These are phyloP conservation scores for Heliconius ismenius DNA, from an alignment of 2,888 invertebrate genomes.

Conservation along the genomic window DNA sequence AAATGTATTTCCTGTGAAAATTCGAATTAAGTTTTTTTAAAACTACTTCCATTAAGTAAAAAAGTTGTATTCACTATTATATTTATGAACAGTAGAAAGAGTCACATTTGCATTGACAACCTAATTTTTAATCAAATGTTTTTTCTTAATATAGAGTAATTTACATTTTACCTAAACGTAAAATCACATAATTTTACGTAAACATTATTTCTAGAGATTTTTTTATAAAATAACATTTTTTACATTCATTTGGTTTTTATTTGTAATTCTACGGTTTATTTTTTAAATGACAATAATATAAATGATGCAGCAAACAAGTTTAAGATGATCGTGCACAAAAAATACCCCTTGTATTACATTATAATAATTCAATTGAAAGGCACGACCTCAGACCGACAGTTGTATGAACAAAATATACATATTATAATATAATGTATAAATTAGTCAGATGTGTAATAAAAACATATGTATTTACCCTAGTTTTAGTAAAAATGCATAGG, in stretches of 20 bases:
- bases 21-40: no score
- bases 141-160: neutral
- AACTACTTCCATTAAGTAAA: no score
- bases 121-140: neutral
- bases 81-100: neutral
- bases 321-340: neutral
- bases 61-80: neutral
- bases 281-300: neutral
- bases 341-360: neutral
- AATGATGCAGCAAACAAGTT: neutral
- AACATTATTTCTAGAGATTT: neutral
- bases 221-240: neutral
- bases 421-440: neutral
- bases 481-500: constrained; percentile 14
- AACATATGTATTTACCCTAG: neutral
- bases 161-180: neutral
- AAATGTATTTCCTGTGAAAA: neutral
- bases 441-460: neutral
- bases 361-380: neutral
- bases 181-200: neutral
- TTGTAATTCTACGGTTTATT: neutral
- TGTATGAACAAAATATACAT: neutral
- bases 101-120: neutral
- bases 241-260: neutral
- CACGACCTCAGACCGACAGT: neutral